Base-by-base conservation (phyloP, 2,113 vertebrate species). In the Paratilapia polleni region DNA sequence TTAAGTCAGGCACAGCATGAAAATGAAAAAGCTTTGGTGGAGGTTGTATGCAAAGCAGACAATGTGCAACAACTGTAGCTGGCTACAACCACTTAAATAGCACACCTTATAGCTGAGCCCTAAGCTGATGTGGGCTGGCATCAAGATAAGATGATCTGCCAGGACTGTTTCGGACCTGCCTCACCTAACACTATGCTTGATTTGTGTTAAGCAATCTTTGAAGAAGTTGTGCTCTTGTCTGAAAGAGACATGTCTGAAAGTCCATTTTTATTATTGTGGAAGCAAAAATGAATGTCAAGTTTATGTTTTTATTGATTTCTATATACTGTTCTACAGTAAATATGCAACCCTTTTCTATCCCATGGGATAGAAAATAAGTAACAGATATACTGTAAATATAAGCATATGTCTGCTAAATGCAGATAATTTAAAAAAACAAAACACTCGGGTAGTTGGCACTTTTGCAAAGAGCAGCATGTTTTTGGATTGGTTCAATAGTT, bases 281-380 rank as follows among this genome's bases (percentile, higher is more conserved):
- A 76, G 60, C n/a, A 62, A 63, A 63, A 87, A 86, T 80, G 59
- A 52, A 77, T 81, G 80, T 26, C 57, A 63, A 8, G 49, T 86
- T 86, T 41, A 86, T 81, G 68, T 80, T 78, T 84, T 61, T 73
- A 66, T 85, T 24, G 66, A 84, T 83, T 58, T 58, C 41, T 80
- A 59, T 70, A 68, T 57, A 66, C 12, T 43, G 78, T 41, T 77
- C 59, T 58, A 41, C 24, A 20, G 20, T 43, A 73, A 62, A 77
- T 80, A 60, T 43, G 58, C 12, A 3, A 56, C 75, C 28, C 31
- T 41, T 26, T 66, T 20, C 11, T 58, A 38, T 77, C 43, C 63
- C 58, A 2, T 15, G 56, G 68, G 28, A 85, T 58, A 49, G 43
- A 83, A 81, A 77, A 47, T 47, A 9, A n/a, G 57, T 43, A 81